Conservation (phyloP, 2,113 vertebrate genomes). For the Misgurnus anguillicaudatus region DNA sequence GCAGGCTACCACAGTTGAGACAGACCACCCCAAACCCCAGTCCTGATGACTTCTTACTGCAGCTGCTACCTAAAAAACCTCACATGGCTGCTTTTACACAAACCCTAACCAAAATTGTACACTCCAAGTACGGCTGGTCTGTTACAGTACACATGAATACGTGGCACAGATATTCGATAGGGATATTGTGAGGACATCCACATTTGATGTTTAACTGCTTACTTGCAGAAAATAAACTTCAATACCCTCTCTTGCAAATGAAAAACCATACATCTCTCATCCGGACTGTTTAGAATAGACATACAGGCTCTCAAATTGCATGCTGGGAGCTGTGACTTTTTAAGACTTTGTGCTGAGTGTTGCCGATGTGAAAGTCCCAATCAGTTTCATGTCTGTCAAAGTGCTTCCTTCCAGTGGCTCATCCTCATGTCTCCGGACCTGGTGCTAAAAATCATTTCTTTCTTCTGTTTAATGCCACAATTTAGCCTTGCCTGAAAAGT, state of each 20-base stretch:
- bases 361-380: conserved; percentile 50
- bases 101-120: conserved; percentile 22
- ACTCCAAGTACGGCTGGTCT: conserved; percentile 38
- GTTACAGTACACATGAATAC: conserved; percentile 12
- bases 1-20: conserved; percentile 84
- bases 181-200: neutral
- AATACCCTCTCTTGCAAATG: conserved; percentile 3
- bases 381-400: conserved; percentile 61
- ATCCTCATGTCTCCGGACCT: conserved; percentile 59
- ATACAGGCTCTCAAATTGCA: conserved; percentile 45
- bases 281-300: conserved; percentile 15
- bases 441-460: conserved; percentile 73
- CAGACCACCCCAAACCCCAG: conserved; percentile 1
- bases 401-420: conserved; percentile 69
- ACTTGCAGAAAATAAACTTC: conserved; percentile 8
- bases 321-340: conserved; percentile 38
- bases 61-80: conserved; percentile 3
- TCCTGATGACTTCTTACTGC: conserved; percentile 1
- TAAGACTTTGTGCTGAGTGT: conserved; percentile 46
- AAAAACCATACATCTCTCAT: neutral
- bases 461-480: conserved; percentile 58
- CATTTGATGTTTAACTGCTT: neutral
- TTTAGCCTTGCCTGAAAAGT: conserved; percentile 37
- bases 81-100: conserved; percentile 26
- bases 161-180: neutral